Conservation (phyloP, 2,888 invertebrate genomes). For the Sphaerophoria taeniata region DNA sequence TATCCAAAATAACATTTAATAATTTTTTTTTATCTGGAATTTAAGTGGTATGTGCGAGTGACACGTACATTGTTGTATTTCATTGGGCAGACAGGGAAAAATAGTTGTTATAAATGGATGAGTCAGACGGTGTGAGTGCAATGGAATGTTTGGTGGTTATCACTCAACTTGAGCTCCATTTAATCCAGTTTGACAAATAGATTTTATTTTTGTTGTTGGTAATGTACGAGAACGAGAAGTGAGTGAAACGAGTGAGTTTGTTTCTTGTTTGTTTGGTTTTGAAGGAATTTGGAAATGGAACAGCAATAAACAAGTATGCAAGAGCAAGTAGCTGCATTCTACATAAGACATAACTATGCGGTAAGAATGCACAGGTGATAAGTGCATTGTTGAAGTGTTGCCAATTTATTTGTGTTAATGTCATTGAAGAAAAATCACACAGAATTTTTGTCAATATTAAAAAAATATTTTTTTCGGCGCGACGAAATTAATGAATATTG, state of each 20-base stretch:
- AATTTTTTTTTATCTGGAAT: neutral
- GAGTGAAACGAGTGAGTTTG: slow-evolving; percentile 6
- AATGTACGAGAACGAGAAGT: too few relatives aligned
- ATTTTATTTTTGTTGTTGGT: neutral
- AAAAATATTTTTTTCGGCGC: too few relatives aligned
- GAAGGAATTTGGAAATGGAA: slow-evolving; percentile 23
- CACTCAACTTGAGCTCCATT: slow-evolving; percentile 12
- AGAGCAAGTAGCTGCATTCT: too few relatives aligned
- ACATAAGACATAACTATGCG: too few relatives aligned
- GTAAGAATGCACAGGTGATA: slow-evolving; percentile 8
- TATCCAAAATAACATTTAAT: slow-evolving; percentile 19
- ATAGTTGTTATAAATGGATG: slow-evolving; percentile 1
- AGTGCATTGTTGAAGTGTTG: too few relatives aligned
- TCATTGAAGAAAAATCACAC: too few relatives aligned
- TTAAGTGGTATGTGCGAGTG: slow-evolving; percentile 14
- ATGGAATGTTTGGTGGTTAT: neutral
- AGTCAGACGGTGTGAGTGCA: neutral
- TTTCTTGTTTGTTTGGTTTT: too few relatives aligned
- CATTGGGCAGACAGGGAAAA: slow-evolving; percentile 33
- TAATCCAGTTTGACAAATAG: slow-evolving; percentile 20
- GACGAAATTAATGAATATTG: too few relatives aligned
- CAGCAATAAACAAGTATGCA: neutral
- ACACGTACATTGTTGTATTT: slow-evolving; percentile 14
- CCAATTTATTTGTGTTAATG: too few relatives aligned
- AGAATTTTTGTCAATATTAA: too few relatives aligned